phyloP scores from a whole-genome alignment of 2,888 invertebrate species.

The Encarsia formosa region DNA sequence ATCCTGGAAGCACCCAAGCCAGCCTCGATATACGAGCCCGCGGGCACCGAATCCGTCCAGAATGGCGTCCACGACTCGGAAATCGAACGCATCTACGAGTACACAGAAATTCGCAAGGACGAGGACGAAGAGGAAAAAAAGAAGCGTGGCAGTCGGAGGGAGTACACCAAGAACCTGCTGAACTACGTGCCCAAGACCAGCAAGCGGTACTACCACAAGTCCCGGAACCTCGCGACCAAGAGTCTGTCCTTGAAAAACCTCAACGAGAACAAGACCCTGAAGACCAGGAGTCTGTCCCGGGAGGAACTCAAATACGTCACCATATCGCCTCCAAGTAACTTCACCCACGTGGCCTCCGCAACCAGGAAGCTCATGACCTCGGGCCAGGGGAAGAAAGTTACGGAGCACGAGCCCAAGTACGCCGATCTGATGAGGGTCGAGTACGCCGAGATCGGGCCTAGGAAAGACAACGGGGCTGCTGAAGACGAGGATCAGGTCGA shows the following conservation, averaged over 20 bases:
- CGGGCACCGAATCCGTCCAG: too few species aligned
- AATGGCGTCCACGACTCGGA: too few species aligned
- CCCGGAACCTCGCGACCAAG: constrained; percentile 27
- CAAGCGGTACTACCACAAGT: constrained; percentile 32
- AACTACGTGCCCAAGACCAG: constrained; percentile 37
- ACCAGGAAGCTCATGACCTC: constrained; percentile 29
- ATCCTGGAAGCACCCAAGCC: neutral
- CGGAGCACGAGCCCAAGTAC: constrained; percentile 41
- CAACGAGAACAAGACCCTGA: constrained; percentile 7
- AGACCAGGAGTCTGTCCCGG: constrained; percentile 29
- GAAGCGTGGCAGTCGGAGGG: constrained; percentile 24
- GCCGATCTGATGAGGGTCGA: constrained; percentile 28
- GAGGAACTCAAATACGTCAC: constrained; percentile 34
- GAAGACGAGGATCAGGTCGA: too few species aligned
- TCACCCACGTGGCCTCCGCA: constrained; percentile 45
- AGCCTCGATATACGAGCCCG: too few species aligned
- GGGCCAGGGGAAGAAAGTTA: constrained; percentile 17
- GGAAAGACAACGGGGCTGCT: too few species aligned
- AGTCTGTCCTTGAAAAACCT: constrained; percentile 23
- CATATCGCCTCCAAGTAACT: constrained; percentile 45
- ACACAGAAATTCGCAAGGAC: too few species aligned
- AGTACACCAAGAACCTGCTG: constrained; percentile 38
- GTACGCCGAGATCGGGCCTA: neutral
- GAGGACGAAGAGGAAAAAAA: constrained; percentile 6
- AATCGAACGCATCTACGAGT: too few species aligned